Evolutionary conservation across 2,113 vertebrate species (phyloP).

Genomic region (Aptenodytes patagonicus): DNA sequence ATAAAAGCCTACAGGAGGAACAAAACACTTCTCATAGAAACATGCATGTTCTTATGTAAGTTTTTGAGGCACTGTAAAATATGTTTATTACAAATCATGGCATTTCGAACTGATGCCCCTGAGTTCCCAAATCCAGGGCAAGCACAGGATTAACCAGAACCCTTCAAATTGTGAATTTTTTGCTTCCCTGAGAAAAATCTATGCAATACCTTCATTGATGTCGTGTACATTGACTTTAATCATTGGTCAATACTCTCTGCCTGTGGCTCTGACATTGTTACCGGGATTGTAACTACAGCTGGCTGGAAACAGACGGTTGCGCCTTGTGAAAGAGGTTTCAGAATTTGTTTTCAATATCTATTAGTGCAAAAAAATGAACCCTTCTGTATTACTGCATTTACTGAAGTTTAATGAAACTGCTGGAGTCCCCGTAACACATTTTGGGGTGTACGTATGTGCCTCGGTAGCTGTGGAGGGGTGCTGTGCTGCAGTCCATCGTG

Average conservation of each 20-base stretch:
- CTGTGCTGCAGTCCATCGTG: neutral
- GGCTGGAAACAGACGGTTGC: neutral
- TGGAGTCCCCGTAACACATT: neutral
- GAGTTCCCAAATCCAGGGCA: neutral
- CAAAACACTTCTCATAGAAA: neutral
- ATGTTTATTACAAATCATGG: neutral
- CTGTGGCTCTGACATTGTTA: constrained; percentile 39
- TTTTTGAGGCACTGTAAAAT: neutral
- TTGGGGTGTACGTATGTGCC: neutral
- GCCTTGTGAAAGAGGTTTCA: neutral
- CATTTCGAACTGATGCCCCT: neutral
- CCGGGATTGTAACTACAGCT: neutral
- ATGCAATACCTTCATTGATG: constrained; percentile 6
- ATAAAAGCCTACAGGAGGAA: constrained; percentile 23
- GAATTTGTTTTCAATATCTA: constrained; percentile 2
- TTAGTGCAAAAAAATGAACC: neutral
- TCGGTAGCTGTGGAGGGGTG: neutral
- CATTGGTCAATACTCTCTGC: constrained; percentile 16
- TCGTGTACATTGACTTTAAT: constrained; percentile 18
- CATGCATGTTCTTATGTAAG: neutral
- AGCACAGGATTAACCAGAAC: neutral
- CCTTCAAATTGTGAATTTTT: neutral
- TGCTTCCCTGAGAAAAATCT: constrained; percentile 16
- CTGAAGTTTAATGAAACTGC: neutral
- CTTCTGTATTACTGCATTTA: neutral